These are phyloP conservation scores for Caenorhabditis doughertyi DNA, from an alignment of 2,888 invertebrate species.

Conservation along the genomic window DNA sequence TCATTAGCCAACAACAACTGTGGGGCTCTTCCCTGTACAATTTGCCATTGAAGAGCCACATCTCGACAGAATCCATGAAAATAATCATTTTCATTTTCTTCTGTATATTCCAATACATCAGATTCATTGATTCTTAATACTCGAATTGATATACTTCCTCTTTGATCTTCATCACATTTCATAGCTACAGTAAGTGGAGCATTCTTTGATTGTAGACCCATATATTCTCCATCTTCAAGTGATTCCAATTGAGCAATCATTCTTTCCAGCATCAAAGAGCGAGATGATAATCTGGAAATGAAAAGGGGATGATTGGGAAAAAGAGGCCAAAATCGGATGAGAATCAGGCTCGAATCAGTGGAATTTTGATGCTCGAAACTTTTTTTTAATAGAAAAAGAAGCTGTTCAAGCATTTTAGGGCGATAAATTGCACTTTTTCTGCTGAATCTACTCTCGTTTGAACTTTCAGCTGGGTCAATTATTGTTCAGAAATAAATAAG, in stretches of 20 bases:
- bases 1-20: constrained; percentile 41
- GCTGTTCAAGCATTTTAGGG: too few relatives aligned
- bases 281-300: constrained; percentile 47
- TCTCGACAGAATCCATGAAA: constrained; percentile 57
- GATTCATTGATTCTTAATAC: constrained; percentile 15
- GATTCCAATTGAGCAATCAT: constrained; percentile 11
- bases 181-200: constrained; percentile 31
- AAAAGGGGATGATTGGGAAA: background rate
- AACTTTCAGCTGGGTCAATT: too few relatives aligned
- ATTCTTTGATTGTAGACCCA: constrained; percentile 26
- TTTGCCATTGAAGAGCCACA: constrained; percentile 57
- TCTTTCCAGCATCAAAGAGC: constrained; percentile 43
- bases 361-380: too few relatives aligned
- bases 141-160: constrained; percentile 14
- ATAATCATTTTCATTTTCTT: constrained; percentile 4
- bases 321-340: too few relatives aligned
- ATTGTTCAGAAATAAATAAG: too few relatives aligned
- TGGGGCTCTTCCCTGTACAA: constrained; percentile 62
- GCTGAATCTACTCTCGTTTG: too few relatives aligned
- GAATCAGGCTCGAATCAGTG: too few relatives aligned
- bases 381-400: too few relatives aligned
- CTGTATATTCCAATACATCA: too few relatives aligned
- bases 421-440: too few relatives aligned
- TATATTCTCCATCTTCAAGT: constrained; percentile 36
- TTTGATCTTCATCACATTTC: constrained; percentile 7